These are phyloP conservation scores for Capromys pilorides DNA, from an alignment of 2,797 vertebrate species.

Conservation along the genomic window DNA sequence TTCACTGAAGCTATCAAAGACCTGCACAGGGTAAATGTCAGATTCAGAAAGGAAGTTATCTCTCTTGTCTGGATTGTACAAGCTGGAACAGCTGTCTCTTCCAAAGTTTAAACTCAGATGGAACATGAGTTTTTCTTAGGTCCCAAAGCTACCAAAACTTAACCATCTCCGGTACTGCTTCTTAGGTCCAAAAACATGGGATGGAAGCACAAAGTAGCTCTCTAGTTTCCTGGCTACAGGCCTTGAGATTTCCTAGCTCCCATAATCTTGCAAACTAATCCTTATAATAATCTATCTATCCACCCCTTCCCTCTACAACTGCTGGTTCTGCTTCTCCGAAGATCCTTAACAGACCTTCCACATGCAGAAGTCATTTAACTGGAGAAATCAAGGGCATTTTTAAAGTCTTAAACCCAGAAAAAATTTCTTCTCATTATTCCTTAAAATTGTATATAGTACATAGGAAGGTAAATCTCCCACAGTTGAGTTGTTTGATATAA, in stretches of 20 bases:
- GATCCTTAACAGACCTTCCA: neutral
- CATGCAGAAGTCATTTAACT: neutral
- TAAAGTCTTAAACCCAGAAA: conserved; percentile 6
- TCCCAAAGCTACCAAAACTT: neutral
- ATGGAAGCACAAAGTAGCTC: neutral
- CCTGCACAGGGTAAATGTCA: neutral
- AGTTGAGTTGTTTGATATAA: neutral
- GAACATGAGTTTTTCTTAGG: neutral
- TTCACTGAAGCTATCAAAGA: neutral
- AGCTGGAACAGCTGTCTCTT: neutral
- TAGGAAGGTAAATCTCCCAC: neutral
- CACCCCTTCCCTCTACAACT: no score
- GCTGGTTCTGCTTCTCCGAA: neutral
- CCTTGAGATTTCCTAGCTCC: neutral
- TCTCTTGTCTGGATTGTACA: no score
- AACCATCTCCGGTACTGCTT: neutral
- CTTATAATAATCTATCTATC: neutral
- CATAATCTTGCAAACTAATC: neutral
- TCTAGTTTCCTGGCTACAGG: neutral
- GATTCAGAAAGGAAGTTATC: neutral
- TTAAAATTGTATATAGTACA: neutral
- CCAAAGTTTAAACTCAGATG: neutral
- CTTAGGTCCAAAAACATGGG: neutral
- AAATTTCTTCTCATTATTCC: neutral
- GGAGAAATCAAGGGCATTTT: neutral